Percentiles rank a stretch among this genome's conserved stretches.
Conservation (phyloP, 2,888 invertebrate genomes). For the Oxystoma pomonae region DNA sequence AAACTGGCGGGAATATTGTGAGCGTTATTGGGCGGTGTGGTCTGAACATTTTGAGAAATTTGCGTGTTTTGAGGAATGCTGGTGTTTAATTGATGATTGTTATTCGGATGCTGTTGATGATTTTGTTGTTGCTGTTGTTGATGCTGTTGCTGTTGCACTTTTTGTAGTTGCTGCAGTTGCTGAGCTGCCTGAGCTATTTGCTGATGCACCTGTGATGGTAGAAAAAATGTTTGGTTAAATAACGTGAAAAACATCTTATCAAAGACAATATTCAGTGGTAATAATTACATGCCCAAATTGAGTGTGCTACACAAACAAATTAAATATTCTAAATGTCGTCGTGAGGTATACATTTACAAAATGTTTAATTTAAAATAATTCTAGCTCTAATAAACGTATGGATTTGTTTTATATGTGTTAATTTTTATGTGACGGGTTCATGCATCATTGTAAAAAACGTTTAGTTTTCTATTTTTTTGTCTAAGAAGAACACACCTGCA, state of each 20-base stretch:
- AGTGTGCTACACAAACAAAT: too few relatives aligned
- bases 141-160: constrained; percentile 55
- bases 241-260: background rate
- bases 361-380: too few relatives aligned
- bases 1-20: constrained; percentile 51
- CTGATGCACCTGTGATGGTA: constrained; percentile 59
- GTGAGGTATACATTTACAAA: too few relatives aligned
- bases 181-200: constrained; percentile 84
- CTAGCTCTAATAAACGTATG: too few relatives aligned
- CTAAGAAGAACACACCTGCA: constrained; percentile 38
- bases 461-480: background rate
- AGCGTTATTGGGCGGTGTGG: constrained; percentile 55
- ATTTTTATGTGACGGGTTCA: background rate
- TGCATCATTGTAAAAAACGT: background rate
- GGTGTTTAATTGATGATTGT: constrained; percentile 43
- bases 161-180: constrained; percentile 76
- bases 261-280: background rate
- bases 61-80: constrained; percentile 44
- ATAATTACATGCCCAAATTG: too few relatives aligned
- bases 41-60: constrained; percentile 50
- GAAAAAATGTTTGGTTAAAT: background rate
- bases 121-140: constrained; percentile 49
- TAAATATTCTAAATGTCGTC: too few relatives aligned
- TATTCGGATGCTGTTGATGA: constrained; percentile 58
- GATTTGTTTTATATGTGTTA: background rate